These are phyloP conservation scores for Tinea trinotella DNA, from an alignment of 2,888 invertebrate species.

Conservation along the genomic window DNA sequence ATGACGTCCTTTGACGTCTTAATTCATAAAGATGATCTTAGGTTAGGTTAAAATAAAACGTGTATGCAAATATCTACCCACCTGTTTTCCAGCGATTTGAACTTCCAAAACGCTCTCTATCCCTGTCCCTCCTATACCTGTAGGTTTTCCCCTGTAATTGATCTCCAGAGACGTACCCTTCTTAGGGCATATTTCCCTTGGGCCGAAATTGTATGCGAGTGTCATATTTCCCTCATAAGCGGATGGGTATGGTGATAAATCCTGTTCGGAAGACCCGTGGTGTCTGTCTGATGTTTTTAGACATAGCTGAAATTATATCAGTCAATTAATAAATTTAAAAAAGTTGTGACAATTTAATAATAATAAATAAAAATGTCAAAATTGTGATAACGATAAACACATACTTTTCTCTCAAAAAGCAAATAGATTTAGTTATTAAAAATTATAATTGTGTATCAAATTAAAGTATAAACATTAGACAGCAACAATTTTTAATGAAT, in stretches of 20 bases:
- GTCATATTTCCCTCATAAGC: conserved; percentile 40
- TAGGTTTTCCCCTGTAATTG: conserved; percentile 38
- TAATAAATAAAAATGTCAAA: no score
- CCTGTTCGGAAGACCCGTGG: conserved; percentile 38
- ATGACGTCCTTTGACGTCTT: no score
- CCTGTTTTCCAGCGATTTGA: conserved; percentile 40
- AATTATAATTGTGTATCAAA: no score
- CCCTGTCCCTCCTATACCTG: conserved; percentile 27
- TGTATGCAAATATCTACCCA: no score
- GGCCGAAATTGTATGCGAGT: conserved; percentile 27
- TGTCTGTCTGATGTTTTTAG: conserved; percentile 39
- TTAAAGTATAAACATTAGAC: no score
- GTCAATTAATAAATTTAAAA: not conserved
- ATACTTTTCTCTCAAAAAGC: no score
- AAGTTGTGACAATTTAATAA: no score
- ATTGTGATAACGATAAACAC: no score
- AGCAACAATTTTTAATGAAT: no score
- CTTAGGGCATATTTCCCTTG: conserved; percentile 26
- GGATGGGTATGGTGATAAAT: conserved; percentile 38
- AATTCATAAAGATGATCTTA: not conserved
- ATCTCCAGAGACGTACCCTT: conserved; percentile 34
- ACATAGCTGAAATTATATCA: conserved; percentile 34
- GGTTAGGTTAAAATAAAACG: not conserved
- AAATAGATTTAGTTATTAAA: no score
- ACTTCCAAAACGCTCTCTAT: conserved; percentile 35